phyloP scores from a whole-genome alignment of 2,113 vertebrate genomes.

The Labeo rohita region DNA sequence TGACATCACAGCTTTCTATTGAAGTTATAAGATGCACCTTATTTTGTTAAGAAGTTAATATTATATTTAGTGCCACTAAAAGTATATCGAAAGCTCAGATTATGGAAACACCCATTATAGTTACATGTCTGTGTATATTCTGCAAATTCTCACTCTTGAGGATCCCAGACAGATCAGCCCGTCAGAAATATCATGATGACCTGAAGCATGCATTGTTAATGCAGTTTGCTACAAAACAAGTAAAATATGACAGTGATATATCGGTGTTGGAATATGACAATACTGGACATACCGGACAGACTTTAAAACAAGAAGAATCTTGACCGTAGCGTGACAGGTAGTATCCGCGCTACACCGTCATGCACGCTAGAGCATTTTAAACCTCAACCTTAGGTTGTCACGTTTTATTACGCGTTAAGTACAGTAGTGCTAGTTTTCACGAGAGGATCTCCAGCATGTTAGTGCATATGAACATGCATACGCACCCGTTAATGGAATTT shows the following conservation, averaged over 20 bases:
- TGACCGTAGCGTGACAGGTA: slow-evolving; percentile 67
- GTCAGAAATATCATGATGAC: slow-evolving; percentile 38
- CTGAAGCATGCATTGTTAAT: slow-evolving; percentile 43
- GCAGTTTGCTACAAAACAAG: slow-evolving; percentile 49
- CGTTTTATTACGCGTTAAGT: slow-evolving; percentile 48
- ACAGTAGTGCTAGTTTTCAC: slow-evolving; percentile 51
- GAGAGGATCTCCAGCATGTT: slow-evolving; percentile 47
- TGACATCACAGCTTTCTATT: slow-evolving; percentile 49
- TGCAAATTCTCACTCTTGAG: slow-evolving; percentile 50
- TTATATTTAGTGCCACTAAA: slow-evolving; percentile 70
- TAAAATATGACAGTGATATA: slow-evolving; percentile 40
- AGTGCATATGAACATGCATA: slow-evolving; percentile 44
- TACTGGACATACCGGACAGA: slow-evolving; percentile 63
- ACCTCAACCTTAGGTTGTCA: slow-evolving; percentile 71
- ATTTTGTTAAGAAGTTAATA: slow-evolving; percentile 75
- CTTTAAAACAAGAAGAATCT: slow-evolving; percentile 69
- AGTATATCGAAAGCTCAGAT: slow-evolving; percentile 61
- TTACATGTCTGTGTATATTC: slow-evolving; percentile 68
- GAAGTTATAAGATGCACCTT: slow-evolving; percentile 78
- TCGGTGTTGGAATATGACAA: slow-evolving; percentile 47
- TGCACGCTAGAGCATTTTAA: slow-evolving; percentile 69
- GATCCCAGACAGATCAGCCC: slow-evolving; percentile 55
- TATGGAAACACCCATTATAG: slow-evolving; percentile 65
- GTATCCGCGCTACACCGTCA: slow-evolving; percentile 60
- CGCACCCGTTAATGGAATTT: slow-evolving; percentile 37